Conservation (phyloP, 1,140 invertebrate genomes). For the Nasonia giraulti region DNA sequence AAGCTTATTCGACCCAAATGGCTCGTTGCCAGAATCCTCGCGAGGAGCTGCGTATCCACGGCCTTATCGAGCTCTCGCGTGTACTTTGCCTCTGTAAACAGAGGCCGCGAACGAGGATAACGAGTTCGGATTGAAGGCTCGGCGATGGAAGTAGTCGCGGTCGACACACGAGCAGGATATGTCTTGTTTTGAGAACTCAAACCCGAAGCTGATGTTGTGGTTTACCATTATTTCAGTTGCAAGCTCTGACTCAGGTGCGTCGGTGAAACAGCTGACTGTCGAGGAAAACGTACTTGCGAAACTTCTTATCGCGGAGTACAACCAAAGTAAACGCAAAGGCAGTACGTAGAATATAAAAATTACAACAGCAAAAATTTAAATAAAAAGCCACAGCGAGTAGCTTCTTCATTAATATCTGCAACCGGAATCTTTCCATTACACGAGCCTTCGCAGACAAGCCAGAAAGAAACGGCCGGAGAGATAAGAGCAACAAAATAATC, state of each 20-base stretch:
- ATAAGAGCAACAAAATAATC: too few relatives aligned
- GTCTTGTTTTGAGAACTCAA: not conserved
- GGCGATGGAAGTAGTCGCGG: not conserved
- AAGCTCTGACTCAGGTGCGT: too few relatives aligned
- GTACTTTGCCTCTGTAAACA: slow-evolving; percentile 7
- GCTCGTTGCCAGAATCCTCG: slow-evolving; percentile 58
- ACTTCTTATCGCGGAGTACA: too few relatives aligned
- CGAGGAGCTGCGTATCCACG: slow-evolving; percentile 60
- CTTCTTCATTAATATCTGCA: slow-evolving; percentile 9
- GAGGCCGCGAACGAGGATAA: slow-evolving; percentile 18
- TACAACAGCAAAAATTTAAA: not conserved
- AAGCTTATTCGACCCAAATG: slow-evolving; percentile 61
- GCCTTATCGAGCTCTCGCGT: slow-evolving; percentile 60
- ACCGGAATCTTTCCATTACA: too few relatives aligned
- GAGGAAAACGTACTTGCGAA: too few relatives aligned
- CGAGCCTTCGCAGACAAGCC: too few relatives aligned
- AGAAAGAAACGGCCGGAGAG: too few relatives aligned
- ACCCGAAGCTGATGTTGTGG: too few relatives aligned
- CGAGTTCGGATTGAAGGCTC: slow-evolving; percentile 8
- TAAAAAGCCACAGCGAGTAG: not conserved
- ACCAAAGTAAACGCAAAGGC: too few relatives aligned
- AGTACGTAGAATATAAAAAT: too few relatives aligned
- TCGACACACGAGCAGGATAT: not conserved
- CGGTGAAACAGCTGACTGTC: too few relatives aligned
- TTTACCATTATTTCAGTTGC: too few relatives aligned